phyloP scores from a whole-genome alignment of 2,113 vertebrate species.

The Tragelaphus scriptus region DNA sequence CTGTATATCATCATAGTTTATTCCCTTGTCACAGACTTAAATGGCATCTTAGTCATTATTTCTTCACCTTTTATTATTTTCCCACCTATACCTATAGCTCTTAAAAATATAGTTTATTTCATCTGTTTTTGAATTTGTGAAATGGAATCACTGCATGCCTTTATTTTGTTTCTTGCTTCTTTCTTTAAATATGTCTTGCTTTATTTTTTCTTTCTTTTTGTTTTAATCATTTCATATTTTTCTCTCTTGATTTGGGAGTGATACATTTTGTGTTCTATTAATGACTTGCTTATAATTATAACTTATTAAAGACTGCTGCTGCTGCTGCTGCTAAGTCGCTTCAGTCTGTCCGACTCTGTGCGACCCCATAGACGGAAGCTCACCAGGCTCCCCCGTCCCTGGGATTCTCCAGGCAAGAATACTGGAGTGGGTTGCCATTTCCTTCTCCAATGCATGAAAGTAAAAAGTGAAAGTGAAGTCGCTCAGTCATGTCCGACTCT shows the following conservation, averaged over 20 bases:
- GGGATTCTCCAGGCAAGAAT: too few species aligned
- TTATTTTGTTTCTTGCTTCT: neutral
- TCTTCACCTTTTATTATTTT: neutral
- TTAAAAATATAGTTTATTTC: neutral
- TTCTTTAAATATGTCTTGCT: neutral
- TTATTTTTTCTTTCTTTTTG: neutral
- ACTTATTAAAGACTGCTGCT: neutral
- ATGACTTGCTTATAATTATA: neutral
- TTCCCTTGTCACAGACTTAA: neutral
- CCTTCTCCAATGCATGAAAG: too few species aligned
- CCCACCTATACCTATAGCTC: neutral
- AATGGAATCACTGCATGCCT: neutral
- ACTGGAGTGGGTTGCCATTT: too few species aligned
- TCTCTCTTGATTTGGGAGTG: neutral
- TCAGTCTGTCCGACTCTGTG: too few species aligned
- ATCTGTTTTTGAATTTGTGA: neutral
- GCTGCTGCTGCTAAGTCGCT: too few species aligned
- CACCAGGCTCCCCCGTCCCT: too few species aligned
- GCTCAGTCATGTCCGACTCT: too few species aligned
- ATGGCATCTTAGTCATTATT: neutral
- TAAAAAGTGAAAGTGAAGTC: too few species aligned
- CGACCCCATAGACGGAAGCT: too few species aligned
- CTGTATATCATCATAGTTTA: neutral
- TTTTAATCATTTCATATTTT: neutral
- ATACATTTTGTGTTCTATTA: neutral